Evolutionary conservation across 2,113 vertebrate genomes (phyloP).

Genomic region (Equus quagga): DNA sequence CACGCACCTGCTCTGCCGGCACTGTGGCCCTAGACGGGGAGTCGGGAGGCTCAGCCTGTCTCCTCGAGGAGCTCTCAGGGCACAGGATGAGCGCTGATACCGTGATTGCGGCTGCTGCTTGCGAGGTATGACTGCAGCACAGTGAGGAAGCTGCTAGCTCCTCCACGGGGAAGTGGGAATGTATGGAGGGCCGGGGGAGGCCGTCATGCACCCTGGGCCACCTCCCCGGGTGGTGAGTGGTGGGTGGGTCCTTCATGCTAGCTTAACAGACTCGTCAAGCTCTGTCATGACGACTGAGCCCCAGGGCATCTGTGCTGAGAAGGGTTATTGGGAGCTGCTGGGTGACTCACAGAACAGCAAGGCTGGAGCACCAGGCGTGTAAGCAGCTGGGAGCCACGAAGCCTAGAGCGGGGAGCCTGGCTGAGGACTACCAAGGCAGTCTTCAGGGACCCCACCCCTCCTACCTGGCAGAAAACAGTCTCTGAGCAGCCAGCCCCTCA

Average conservation of each 20-base stretch:
- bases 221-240: neutral
- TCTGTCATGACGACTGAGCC: neutral
- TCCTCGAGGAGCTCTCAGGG: neutral
- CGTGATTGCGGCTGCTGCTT: neutral
- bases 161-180: neutral
- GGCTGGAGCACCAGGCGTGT: too few species aligned
- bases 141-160: too few species aligned
- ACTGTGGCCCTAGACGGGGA: neutral
- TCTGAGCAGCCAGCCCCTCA: neutral
- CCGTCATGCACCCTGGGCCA: accelerated
- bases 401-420: neutral
- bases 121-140: neutral
- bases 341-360: accelerated
- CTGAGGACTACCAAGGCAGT: neutral
- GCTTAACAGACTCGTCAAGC: neutral
- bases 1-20: neutral
- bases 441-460: neutral
- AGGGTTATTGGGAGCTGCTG: neutral
- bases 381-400: neutral
- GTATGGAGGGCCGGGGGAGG: neutral
- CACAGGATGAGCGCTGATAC: neutral
- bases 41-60: neutral
- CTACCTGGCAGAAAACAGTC: neutral
- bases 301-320: too few species aligned
- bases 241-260: too few species aligned